phyloP scores from a whole-genome alignment of 2,888 invertebrate species.

The Allophyes oxyacanthae region DNA sequence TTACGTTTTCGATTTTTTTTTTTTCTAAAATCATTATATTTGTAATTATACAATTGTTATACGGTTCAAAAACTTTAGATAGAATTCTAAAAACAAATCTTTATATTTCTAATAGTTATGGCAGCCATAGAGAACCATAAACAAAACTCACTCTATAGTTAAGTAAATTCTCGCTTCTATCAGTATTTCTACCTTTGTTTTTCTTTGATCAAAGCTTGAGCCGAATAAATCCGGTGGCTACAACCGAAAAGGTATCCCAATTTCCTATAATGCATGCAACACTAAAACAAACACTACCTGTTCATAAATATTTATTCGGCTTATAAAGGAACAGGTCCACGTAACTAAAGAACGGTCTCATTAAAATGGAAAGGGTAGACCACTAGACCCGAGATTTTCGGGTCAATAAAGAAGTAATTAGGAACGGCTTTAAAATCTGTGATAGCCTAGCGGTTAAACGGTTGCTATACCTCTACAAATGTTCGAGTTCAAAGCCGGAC shows the following conservation, averaged over 20 bases:
- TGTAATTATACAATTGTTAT: too few species aligned
- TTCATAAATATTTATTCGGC: constrained; percentile 49
- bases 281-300: constrained; percentile 34
- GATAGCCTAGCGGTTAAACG: too few species aligned
- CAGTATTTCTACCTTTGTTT: neutral
- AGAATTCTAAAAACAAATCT: too few species aligned
- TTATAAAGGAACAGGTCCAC: constrained; percentile 39
- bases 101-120: too few species aligned
- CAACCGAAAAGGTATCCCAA: constrained; percentile 9
- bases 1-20: too few species aligned
- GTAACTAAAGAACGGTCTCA: constrained; percentile 52
- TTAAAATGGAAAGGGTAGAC: constrained; percentile 51
- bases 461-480: too few species aligned
- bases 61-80: too few species aligned
- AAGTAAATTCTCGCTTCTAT: neutral
- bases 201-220: constrained; percentile 1
- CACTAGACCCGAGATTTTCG: constrained; percentile 42
- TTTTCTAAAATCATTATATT: too few species aligned
- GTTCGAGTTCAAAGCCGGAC: too few species aligned
- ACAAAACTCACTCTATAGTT: too few species aligned
- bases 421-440: constrained; percentile 37
- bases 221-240: constrained; percentile 5
- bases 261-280: constrained; percentile 31
- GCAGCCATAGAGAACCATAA: too few species aligned
- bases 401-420: constrained; percentile 48